Conservation (phyloP, 2,888 invertebrate genomes). For the Fissipunctia ypsillon region DNA sequence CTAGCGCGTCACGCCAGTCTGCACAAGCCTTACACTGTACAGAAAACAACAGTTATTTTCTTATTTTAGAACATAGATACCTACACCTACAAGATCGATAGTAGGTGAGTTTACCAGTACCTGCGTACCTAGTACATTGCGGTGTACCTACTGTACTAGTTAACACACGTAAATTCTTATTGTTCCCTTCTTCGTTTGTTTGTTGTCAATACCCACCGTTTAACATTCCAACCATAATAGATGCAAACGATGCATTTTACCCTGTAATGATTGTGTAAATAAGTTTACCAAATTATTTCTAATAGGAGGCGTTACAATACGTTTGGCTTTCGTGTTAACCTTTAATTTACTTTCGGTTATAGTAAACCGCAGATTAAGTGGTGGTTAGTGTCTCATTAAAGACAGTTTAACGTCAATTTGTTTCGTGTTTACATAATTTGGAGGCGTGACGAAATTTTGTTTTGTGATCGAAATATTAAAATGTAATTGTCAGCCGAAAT, state of each 20-base stretch:
- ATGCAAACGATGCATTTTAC: constrained; percentile 39
- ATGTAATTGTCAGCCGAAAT: constrained; percentile 19
- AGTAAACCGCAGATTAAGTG: constrained; percentile 62
- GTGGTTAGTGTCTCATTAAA: constrained; percentile 60
- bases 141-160: too few species aligned
- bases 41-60: background rate
- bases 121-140: too few species aligned
- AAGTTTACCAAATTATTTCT: constrained; percentile 49
- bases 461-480: constrained; percentile 38
- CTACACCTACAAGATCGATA: background rate
- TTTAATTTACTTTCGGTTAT: constrained; percentile 67
- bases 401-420: constrained; percentile 48
- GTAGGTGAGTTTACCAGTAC: too few species aligned
- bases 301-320: constrained; percentile 46
- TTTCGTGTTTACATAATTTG: constrained; percentile 41
- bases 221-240: constrained; percentile 55
- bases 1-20: too few species aligned
- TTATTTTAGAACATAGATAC: background rate
- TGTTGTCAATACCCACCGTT: constrained; percentile 34
- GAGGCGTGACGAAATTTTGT: constrained; percentile 26
- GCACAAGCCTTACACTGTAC: too few species aligned
- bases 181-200: constrained; percentile 21
- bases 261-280: constrained; percentile 48
- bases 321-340: constrained; percentile 60
- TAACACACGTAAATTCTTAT: background rate